A percentile compares a stretch with the other conserved stretches of the same genome.
Evolutionary conservation across 1,140 invertebrate species (phyloP).

Genomic region (Spodoptera litura): DNA sequence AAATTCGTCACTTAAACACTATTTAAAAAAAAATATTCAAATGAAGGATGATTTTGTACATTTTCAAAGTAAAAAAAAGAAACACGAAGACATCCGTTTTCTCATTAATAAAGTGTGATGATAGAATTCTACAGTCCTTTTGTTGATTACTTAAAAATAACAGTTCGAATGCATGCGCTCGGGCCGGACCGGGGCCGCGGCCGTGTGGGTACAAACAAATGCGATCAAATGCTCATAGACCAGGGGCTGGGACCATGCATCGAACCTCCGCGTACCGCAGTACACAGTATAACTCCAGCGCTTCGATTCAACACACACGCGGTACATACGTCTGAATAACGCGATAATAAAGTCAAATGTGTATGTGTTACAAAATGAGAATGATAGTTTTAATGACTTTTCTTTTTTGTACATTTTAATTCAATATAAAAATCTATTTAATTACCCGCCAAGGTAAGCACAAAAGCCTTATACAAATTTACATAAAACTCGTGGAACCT

Average conservation of each 20-base stretch:
- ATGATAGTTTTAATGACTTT: background rate
- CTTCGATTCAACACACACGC: constrained; percentile 40
- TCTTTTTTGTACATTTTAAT: constrained; percentile 35
- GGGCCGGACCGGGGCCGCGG: constrained; percentile 41
- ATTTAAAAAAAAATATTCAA: constrained; percentile 82
- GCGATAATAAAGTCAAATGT: constrained; percentile 29
- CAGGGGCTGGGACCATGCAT: constrained; percentile 34
- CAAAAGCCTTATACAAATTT: constrained; percentile 14
- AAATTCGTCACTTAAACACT: constrained; percentile 81
- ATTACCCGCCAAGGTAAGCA: background rate
- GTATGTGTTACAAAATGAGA: background rate
- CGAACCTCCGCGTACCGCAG: constrained; percentile 34
- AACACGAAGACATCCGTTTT: constrained; percentile 72
- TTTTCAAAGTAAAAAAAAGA: constrained; percentile 77
- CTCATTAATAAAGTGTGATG: constrained; percentile 81
- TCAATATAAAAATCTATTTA: background rate
- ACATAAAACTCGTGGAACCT: background rate
- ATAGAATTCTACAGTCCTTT: constrained; percentile 82
- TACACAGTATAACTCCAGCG: constrained; percentile 42
- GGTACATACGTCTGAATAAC: constrained; percentile 34
- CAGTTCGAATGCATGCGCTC: constrained; percentile 65
- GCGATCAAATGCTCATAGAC: constrained; percentile 58
- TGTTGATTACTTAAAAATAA: constrained; percentile 82
- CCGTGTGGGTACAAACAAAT: constrained; percentile 52
- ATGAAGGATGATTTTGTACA: constrained; percentile 85